These are phyloP conservation scores for Netelia fuscicornis DNA, from an alignment of 2,888 invertebrate species.

Conservation along the genomic window DNA sequence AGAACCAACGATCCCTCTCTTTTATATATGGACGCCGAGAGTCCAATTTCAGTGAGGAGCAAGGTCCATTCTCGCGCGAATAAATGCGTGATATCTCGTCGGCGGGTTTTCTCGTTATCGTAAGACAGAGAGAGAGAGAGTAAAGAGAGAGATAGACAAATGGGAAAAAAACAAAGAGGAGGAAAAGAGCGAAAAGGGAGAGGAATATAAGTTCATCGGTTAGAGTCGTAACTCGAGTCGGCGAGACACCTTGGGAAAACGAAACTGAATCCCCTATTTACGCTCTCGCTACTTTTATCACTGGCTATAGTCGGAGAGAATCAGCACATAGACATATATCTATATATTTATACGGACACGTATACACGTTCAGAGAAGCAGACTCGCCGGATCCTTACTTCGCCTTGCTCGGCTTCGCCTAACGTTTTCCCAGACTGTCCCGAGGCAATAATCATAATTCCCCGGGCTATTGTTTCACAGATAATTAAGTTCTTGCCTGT, in stretches of 20 bases:
- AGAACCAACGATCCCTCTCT: constrained; percentile 14
- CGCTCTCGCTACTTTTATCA: constrained; percentile 79
- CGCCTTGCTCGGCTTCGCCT: constrained; percentile 51
- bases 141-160: constrained; percentile 39
- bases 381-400: constrained; percentile 54
- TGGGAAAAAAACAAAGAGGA: constrained; percentile 16
- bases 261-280: constrained; percentile 80
- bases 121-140: constrained; percentile 8
- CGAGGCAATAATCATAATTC: constrained; percentile 81
- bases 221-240: constrained; percentile 75
- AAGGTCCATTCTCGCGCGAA: constrained; percentile 35
- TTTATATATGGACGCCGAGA: constrained; percentile 16
- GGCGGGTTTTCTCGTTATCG: constrained; percentile 58
- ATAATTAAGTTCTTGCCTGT: constrained; percentile 81
- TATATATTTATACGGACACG: neutral
- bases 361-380: neutral
- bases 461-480: constrained; percentile 80
- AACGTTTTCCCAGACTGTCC: constrained; percentile 72
- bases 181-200: constrained; percentile 66
- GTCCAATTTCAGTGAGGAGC: constrained; percentile 53
- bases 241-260: constrained; percentile 76
- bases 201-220: constrained; percentile 71
- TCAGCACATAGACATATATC: neutral
- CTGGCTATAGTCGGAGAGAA: constrained; percentile 68
- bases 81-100: constrained; percentile 59